phyloP scores from a whole-genome alignment of 2,113 vertebrate genomes.

The Dryoscopus gambensis region DNA sequence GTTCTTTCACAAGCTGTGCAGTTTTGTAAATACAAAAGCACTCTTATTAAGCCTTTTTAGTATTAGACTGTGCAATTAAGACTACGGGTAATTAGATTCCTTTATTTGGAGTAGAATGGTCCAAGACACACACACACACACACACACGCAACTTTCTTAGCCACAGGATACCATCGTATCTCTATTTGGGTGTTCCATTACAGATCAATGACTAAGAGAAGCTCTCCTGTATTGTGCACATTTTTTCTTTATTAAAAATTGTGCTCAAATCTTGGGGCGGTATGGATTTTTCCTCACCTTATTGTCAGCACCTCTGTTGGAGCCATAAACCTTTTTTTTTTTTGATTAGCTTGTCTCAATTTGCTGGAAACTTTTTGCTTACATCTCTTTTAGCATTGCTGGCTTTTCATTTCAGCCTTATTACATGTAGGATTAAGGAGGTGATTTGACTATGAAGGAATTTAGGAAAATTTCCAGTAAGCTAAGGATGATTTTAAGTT shows the following conservation, averaged over 20 bases:
- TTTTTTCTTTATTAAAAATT: conserved; percentile 54
- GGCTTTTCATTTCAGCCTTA: conserved; percentile 52
- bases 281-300: conserved; percentile 13
- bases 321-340: conserved; percentile 57
- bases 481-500: conserved; percentile 50
- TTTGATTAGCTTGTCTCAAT: conserved; percentile 55
- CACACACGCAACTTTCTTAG: conserved; percentile 52
- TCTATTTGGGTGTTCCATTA: conserved; percentile 44
- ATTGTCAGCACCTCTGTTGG: conserved; percentile 4
- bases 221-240: background rate
- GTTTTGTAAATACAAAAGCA: conserved; percentile 83
- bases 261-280: background rate
- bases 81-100: conserved; percentile 75
- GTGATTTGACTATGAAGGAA: conserved; percentile 65
- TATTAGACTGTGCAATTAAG: conserved; percentile 76
- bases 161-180: conserved; percentile 21
- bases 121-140: conserved; percentile 43
- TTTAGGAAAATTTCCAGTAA: conserved; percentile 66
- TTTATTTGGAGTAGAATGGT: conserved; percentile 69
- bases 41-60: conserved; percentile 79
- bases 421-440: conserved; percentile 53
- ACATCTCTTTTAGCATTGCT: background rate
- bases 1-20: conserved; percentile 82
- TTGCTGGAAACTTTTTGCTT: conserved; percentile 56
- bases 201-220: conserved; percentile 20